Evolutionary conservation across 2,113 vertebrate genomes (phyloP).

Genomic region (Epinephelus lanceolatus): DNA sequence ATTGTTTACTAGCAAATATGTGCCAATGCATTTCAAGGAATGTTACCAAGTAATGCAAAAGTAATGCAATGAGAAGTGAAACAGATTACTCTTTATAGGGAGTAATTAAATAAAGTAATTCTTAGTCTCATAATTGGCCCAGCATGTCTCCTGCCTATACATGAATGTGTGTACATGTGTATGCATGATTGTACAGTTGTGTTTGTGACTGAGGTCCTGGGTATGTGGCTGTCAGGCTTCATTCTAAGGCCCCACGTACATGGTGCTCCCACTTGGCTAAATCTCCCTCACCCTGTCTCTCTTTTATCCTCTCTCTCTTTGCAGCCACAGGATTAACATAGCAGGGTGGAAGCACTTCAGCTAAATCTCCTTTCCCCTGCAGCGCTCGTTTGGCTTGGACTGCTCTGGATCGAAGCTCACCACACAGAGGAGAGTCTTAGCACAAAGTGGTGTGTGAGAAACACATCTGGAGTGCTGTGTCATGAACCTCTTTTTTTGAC

Average conservation of each 20-base stretch:
- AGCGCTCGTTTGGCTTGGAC: slow-evolving; percentile 59
- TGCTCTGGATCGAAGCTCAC: slow-evolving; percentile 62
- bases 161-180: neutral
- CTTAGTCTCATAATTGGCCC: neutral
- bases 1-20: no score
- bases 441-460: slow-evolving; percentile 64
- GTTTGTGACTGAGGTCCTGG: slow-evolving; percentile 12
- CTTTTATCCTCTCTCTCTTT: slow-evolving; percentile 29
- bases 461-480: slow-evolving; percentile 59
- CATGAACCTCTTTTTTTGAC: slow-evolving; percentile 40
- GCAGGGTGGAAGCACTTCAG: slow-evolving; percentile 73
- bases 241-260: slow-evolving; percentile 47
- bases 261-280: slow-evolving; percentile 67
- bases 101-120: no score
- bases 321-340: slow-evolving; percentile 71
- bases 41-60: no score
- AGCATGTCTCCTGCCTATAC: neutral
- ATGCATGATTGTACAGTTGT: neutral
- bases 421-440: slow-evolving; percentile 54
- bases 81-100: no score
- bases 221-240: slow-evolving; percentile 40
- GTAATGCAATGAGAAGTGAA: no score
- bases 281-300: slow-evolving; percentile 30
- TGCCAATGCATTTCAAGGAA: no score
- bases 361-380: slow-evolving; percentile 69